Base-by-base conservation (phyloP, 2,888 invertebrate species). In the Acanthosepion esculentum region DNA sequence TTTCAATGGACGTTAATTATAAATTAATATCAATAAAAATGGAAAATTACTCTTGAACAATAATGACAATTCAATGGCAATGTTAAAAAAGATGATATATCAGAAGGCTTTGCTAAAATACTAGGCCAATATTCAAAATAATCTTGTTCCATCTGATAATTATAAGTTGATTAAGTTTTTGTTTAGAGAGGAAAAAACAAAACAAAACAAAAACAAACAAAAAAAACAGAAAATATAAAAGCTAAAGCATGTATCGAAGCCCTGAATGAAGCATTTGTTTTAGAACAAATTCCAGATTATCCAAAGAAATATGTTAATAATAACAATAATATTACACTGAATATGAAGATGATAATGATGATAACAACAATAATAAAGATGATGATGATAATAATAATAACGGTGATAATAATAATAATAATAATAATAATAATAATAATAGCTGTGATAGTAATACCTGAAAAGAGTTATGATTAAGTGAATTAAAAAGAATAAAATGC, bases 401-500 rank as follows among this genome's bases (percentile, higher is more conserved):
- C 29, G 78, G 10, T 78, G 29, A 78, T 78, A 2, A 64, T 29
- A 26, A n/a, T 4, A 10, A 33, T 33, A 78, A 78, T 78, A 18
- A 78, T 78, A 5, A 78, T 78, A 33, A 78, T 78, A 12, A 78
- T 78, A 78, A 78, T 78, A 78, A n/a, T n/a, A 15, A 2, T n/a
- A 3, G 78, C n/a, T n/a, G 6, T 78, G 8, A 29, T 78, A n/a
- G n/a, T 78, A n/a, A n/a, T 78, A 78, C 78, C 78, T 78, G 78
- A n/a, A 78, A 78, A 78, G 15, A 78, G 78, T 78, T 33, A 33
- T n/a, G 18, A 78, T 78, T 78, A 78, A 78, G 78, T 78, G 12
- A 78, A n/a, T n/a, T n/a, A 78, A 33, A 78, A 78, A n/a, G n/a
- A 78, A 78, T n/a, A 78, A 78, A 78, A 78, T 78, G 78, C n/a